Conservation (phyloP, 2,888 invertebrate species). For the Dione vanillae region DNA sequence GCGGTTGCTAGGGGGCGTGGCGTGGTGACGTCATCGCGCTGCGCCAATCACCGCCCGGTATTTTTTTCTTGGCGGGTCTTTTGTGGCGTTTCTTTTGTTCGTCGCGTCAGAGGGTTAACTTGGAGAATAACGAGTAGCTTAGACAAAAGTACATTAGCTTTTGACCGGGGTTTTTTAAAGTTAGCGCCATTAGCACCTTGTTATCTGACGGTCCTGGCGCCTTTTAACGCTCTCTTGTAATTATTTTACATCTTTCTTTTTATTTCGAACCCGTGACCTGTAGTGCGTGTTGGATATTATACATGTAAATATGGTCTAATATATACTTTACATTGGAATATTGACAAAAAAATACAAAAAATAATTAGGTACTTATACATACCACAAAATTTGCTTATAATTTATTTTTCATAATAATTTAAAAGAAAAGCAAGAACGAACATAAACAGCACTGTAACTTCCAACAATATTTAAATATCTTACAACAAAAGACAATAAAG, state of each 20-base stretch:
- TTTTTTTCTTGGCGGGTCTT: slow-evolving; percentile 62
- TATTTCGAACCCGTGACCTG: background rate
- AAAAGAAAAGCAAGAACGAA: too few species aligned
- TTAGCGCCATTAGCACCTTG: slow-evolving; percentile 47
- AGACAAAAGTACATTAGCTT: slow-evolving; percentile 48
- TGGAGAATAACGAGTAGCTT: slow-evolving; percentile 48
- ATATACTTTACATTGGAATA: too few species aligned
- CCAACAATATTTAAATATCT: background rate
- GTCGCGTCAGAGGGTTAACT: slow-evolving; percentile 45
- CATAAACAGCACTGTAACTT: too few species aligned
- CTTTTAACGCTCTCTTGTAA: slow-evolving; percentile 25
- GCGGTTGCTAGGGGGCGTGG: slow-evolving; percentile 82
- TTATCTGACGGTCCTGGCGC: slow-evolving; percentile 36
- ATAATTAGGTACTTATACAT: too few species aligned
- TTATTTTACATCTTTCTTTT: slow-evolving; percentile 12
- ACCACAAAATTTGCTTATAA: too few species aligned
- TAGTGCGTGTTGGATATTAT: background rate
- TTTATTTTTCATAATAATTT: too few species aligned
- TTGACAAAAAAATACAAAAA: too few species aligned
- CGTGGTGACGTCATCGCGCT: slow-evolving; percentile 73
- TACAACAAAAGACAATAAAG: slow-evolving; percentile 4
- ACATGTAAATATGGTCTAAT: background rate
- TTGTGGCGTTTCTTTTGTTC: slow-evolving; percentile 44
- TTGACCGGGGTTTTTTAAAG: slow-evolving; percentile 47
- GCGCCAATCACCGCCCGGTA: slow-evolving; percentile 67